Evolutionary conservation across 2,113 vertebrate genomes (phyloP).

Genomic region (Oncorhynchus keta): DNA sequence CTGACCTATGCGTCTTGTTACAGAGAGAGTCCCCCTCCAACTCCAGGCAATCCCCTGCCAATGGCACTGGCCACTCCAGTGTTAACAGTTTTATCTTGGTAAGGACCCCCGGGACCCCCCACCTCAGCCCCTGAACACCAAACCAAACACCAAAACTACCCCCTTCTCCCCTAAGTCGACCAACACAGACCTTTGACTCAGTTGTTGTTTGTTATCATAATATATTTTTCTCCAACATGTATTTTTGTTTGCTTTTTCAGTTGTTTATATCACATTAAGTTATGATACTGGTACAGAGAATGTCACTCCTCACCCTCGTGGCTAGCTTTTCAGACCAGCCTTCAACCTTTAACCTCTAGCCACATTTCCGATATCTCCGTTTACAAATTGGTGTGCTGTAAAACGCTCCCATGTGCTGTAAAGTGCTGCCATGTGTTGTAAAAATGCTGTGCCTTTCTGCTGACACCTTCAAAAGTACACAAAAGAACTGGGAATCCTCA

Average conservation of each 20-base stretch:
- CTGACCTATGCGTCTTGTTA: slow-evolving; percentile 99
- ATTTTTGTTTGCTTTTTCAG: too few relatives aligned
- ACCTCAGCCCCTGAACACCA: slow-evolving; percentile 4
- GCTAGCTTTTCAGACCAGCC: background rate
- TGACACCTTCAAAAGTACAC: too few relatives aligned
- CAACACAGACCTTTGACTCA: too few relatives aligned
- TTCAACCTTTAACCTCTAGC: background rate
- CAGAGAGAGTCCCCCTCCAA: slow-evolving; percentile 97
- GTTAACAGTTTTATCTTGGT: slow-evolving; percentile 99
- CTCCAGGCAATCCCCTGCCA: slow-evolving; percentile 94
- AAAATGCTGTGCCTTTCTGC: too few relatives aligned
- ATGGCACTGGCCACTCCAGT: slow-evolving; percentile 99
- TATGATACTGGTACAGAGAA: too few relatives aligned
- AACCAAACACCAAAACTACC: background rate
- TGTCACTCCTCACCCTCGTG: too few relatives aligned
- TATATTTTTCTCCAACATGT: background rate
- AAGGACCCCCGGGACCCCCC: slow-evolving; percentile 77
- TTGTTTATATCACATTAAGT: too few relatives aligned
- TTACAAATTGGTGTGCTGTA: slow-evolving; percentile 96
- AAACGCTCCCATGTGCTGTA: slow-evolving; percentile 56
- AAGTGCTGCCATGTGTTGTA: too few relatives aligned
- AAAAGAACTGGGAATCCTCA: background rate
- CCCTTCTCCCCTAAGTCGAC: too few relatives aligned
- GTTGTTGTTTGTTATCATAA: too few relatives aligned
- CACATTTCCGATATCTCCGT: slow-evolving; percentile 95